Conservation (phyloP, 2,888 invertebrate species). For the Drosophila limbata region DNA sequence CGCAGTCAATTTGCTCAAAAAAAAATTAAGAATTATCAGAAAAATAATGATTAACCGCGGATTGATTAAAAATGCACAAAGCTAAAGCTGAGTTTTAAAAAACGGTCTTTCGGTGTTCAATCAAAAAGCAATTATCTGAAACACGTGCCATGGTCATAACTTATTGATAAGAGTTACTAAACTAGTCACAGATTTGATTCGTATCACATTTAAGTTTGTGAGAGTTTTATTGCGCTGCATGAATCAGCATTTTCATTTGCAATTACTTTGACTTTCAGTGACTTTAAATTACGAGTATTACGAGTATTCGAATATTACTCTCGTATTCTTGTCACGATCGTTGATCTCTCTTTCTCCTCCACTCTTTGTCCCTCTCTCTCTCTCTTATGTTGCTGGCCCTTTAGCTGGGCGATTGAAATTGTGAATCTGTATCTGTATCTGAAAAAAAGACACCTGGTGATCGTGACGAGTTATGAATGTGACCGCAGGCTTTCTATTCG, state of each 20-base stretch:
- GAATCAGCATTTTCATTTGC: constrained; percentile 64
- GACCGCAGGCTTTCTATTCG: constrained; percentile 75
- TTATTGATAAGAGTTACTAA: constrained; percentile 6
- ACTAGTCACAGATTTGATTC: constrained; percentile 13
- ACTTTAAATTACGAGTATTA: constrained; percentile 23
- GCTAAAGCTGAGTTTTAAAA: constrained; percentile 10
- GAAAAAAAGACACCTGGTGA: constrained; percentile 48
- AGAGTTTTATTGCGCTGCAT: constrained; percentile 53
- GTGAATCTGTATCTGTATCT: constrained; percentile 8
- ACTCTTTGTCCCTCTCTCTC: neutral
- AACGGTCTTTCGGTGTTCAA: constrained; percentile 46
- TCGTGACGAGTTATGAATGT: constrained; percentile 55
- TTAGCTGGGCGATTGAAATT: constrained; percentile 27
- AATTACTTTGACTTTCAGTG: constrained; percentile 48
- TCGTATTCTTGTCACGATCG: constrained; percentile 62
- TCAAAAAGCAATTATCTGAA: constrained; percentile 60
- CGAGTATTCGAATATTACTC: constrained; percentile 13
- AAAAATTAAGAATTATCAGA: constrained; percentile 21
- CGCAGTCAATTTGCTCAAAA: constrained; percentile 25
- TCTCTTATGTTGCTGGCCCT: constrained; percentile 35
- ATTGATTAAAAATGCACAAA: constrained; percentile 46
- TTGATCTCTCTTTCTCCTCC: constrained; percentile 44
- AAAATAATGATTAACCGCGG: constrained; percentile 13
- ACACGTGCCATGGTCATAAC: constrained; percentile 58
- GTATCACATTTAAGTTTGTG: constrained; percentile 24